Base-by-base conservation (phyloP, 2,113 vertebrate species). In the Gallinago paraguaiae region DNA sequence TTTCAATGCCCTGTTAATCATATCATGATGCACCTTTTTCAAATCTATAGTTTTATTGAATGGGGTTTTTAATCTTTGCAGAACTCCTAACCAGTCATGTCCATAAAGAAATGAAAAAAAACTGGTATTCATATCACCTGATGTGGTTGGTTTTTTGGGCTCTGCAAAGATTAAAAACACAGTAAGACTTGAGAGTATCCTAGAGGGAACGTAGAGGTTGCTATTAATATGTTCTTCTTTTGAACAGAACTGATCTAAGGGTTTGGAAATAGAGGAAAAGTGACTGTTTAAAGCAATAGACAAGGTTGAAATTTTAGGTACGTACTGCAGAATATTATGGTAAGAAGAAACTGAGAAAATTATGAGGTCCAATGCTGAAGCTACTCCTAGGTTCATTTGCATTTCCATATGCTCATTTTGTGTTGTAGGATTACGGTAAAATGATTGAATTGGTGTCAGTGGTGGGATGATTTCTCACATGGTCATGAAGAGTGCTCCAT, bases 151-250 rank as follows among this genome's bases (percentile, higher is more conserved):
- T 68, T 97, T 91, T 97, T 96, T 90, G 92, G 93, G 71, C 78
- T 97, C 64, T 46, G 93, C 16, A 48, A 96, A 97, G 96, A 98
- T 97, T 97, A 97, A 98, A 98, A 98, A 97, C 96, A 95, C 86
- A 96, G 88, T 88, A 96, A 97, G 95, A 86, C 71, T 95, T 96
- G 89, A 80, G 91, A 95, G 82, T 80, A 89, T 96, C 94, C 95
- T 96, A 96, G 90, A 96, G 95, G 96, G 94, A 98, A 90, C 95
- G 94, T 45, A 96, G 81, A 97, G 69, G 72, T 95, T 97, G 91
- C 92, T 95, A 94, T 96, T 97, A 96, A 96, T 97, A 94, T 82
- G 74, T 95, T 97, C 90, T 83, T 95, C 84, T 93, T 95, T 91
- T 97, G 97, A 96, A 94, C 61, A 90, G 88, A 97, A 96, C 90